Base-by-base conservation (phyloP, 2,888 invertebrate species). In the Drosophila lutescens region DNA sequence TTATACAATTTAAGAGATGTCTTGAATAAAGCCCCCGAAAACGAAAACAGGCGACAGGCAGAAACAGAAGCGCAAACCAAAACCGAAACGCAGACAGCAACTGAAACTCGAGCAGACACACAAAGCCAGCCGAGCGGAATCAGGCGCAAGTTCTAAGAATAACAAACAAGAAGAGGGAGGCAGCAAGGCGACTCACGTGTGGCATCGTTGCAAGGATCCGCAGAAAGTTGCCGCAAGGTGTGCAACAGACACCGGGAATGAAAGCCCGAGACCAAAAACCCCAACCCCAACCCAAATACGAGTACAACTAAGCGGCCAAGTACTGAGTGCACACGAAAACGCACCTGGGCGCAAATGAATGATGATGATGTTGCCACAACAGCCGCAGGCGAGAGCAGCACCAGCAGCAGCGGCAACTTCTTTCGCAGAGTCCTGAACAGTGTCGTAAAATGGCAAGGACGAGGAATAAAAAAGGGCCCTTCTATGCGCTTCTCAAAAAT, bases 301-400 rank as follows among this genome's bases (percentile, higher is more conserved):
- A 44, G 17, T 49, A 46, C 46, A 44, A 55, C 43, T 55, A 43
- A 55, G 55, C 32, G 43, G 23, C 13, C 20, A n/a, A 51, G 63
- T 17, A 47, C 63, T 63, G 69, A 84, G 72, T 71, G 80, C 61
- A 58, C 73, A 70, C 57, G 72, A 69, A 75, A 86, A 74, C 65
- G 78, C 86, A 83, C 76, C 86, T 85, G 88, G 76, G 88, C 78
- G 78, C 86, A 86, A 83, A 88, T 85, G 88, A 85, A 83, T 85
- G 82, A 84, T 84, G 78, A 74, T 77, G 80, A 76, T 82, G 74
- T 75, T 63, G 79, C 74, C 69, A 51, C 59, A 63, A 53, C 50
- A 60, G 70, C 66, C 66, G 40, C 46, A 40, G 63, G 51, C 54
- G 50, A 4, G 40, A 40, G 46, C 34, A 51, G 41, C 43, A 40